phyloP scores from a whole-genome alignment of 1,140 invertebrate species.

The Zaprionus camerounensis region DNA sequence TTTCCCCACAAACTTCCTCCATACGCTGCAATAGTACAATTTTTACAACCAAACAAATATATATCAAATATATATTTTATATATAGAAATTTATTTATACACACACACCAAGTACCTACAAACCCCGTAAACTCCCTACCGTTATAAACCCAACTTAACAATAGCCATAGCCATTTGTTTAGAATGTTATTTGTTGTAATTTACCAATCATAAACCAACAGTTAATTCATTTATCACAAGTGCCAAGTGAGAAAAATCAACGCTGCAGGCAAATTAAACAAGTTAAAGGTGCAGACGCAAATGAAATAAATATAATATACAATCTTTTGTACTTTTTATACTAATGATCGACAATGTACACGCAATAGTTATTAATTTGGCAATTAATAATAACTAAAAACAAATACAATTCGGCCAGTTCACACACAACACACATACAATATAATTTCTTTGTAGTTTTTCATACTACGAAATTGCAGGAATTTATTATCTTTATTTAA shows the following conservation, averaged over 20 bases:
- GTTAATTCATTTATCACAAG: slow-evolving; percentile 60
- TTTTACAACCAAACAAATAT: slow-evolving; percentile 81
- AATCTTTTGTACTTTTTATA: slow-evolving; percentile 70
- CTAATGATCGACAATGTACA: slow-evolving; percentile 55
- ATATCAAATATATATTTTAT: slow-evolving; percentile 81
- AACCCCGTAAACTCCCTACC: slow-evolving; percentile 60
- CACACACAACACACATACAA: slow-evolving; percentile 42
- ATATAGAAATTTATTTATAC: slow-evolving; percentile 77
- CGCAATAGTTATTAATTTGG: slow-evolving; percentile 64
- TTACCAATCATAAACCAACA: slow-evolving; percentile 48
- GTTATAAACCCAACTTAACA: slow-evolving; percentile 61
- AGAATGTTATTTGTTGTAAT: slow-evolving; percentile 78
- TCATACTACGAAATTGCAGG: slow-evolving; percentile 74
- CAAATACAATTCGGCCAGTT: slow-evolving; percentile 53
- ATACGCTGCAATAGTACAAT: slow-evolving; percentile 84
- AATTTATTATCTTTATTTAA: slow-evolving; percentile 65
- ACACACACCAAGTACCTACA: slow-evolving; percentile 78
- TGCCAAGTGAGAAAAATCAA: slow-evolving; percentile 59
- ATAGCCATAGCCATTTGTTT: slow-evolving; percentile 84
- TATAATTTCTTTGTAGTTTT: slow-evolving; percentile 60
- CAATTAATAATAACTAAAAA: slow-evolving; percentile 51
- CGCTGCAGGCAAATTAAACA: slow-evolving; percentile 66
- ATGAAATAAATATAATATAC: slow-evolving; percentile 59
- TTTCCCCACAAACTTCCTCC: slow-evolving; percentile 71
- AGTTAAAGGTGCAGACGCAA: slow-evolving; percentile 45